Evolutionary conservation across 2,797 vertebrate genomes (phyloP).

Genomic region (Malurus splendens): DNA sequence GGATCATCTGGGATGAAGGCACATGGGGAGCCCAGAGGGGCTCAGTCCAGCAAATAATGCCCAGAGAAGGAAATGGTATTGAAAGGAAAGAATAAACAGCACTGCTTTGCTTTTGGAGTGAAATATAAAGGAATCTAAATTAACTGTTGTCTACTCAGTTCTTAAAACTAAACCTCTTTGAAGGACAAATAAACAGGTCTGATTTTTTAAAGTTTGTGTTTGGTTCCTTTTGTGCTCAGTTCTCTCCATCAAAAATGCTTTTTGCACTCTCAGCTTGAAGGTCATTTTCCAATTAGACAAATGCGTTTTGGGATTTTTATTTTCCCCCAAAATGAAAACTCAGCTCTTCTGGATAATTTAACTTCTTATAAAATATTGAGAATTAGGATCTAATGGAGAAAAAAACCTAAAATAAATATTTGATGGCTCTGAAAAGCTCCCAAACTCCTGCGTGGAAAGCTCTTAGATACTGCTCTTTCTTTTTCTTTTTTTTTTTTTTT

Average conservation of each 20-base stretch:
- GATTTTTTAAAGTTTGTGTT: neutral
- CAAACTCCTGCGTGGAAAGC: constrained; percentile 41
- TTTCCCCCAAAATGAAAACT: neutral
- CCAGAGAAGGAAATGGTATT: neutral
- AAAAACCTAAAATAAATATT: constrained; percentile 36
- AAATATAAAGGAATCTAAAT: neutral
- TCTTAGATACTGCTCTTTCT: constrained; percentile 31
- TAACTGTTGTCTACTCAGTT: neutral
- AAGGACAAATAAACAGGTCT: neutral
- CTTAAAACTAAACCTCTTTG: neutral
- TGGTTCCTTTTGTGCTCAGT: neutral
- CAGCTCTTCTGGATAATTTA: constrained; percentile 62
- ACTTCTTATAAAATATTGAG: constrained; percentile 65
- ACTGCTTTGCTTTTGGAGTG: neutral
- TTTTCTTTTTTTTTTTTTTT: neutral
- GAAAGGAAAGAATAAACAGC: neutral
- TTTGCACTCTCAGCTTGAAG: neutral
- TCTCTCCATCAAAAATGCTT: neutral
- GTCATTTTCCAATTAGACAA: neutral
- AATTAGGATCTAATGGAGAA: constrained; percentile 66
- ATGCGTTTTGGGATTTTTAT: neutral
- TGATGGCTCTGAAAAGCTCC: constrained; percentile 60
- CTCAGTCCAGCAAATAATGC: neutral
- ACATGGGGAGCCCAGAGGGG: neutral
- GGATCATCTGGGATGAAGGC: fast-evolving